phyloP scores from a whole-genome alignment of 2,797 vertebrate genomes.

The Nannoperca obscura region DNA sequence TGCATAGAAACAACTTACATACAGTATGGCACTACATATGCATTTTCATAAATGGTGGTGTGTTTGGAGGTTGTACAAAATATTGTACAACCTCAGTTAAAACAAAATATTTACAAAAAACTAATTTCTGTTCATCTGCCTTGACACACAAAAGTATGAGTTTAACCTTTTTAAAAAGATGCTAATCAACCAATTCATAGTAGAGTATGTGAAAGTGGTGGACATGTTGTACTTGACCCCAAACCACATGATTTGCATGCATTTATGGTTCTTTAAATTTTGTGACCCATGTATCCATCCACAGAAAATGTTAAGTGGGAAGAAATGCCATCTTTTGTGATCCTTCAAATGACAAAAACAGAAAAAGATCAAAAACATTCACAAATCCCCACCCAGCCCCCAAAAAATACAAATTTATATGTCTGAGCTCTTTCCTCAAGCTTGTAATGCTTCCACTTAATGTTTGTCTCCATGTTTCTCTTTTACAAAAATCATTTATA shows the following conservation, averaged over 20 bases:
- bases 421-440: slow-evolving; percentile 77
- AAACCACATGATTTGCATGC: slow-evolving; percentile 15
- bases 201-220: slow-evolving; percentile 11
- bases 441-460: slow-evolving; percentile 71
- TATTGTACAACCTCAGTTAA: slow-evolving; percentile 25
- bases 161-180: slow-evolving; percentile 34
- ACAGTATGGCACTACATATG: slow-evolving; percentile 22
- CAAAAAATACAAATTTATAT: slow-evolving; percentile 28
- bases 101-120: slow-evolving; percentile 72
- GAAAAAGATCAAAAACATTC: slow-evolving; percentile 49
- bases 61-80: slow-evolving; percentile 52
- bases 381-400: slow-evolving; percentile 22
- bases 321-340: slow-evolving; percentile 32
- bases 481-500: slow-evolving; percentile 36
- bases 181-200: slow-evolving; percentile 32
- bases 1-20: slow-evolving; percentile 6
- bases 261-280: slow-evolving; percentile 25
- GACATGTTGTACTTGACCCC: slow-evolving; percentile 14
- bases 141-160: slow-evolving; percentile 29
- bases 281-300: slow-evolving; percentile 39
- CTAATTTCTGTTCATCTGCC: slow-evolving; percentile 42
- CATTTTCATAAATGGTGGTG: slow-evolving; percentile 35
- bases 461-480: slow-evolving; percentile 51
- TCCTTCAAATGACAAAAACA: slow-evolving; percentile 64
- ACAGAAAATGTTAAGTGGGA: slow-evolving; percentile 24